Conservation (phyloP, 2,113 vertebrate species). For the Etheostoma spectabile region DNA sequence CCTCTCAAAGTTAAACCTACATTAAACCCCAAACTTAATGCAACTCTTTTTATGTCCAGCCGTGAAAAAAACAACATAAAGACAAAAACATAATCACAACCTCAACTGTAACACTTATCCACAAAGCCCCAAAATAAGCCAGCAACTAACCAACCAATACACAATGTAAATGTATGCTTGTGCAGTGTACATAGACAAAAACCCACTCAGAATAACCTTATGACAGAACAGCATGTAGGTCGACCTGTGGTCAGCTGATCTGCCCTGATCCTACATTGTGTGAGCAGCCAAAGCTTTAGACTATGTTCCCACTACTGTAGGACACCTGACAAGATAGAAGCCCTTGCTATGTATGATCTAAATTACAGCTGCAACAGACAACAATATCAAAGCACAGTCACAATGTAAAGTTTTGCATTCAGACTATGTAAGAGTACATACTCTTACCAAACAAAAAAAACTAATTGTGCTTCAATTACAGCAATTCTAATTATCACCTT, state of each 20-base stretch:
- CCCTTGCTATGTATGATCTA: neutral
- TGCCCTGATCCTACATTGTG: slow-evolving; percentile 64
- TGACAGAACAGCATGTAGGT: slow-evolving; percentile 74
- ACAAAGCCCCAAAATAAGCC: neutral
- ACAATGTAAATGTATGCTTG: neutral
- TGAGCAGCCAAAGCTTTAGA: slow-evolving; percentile 18
- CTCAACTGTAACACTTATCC: neutral
- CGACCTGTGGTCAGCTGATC: slow-evolving; percentile 79
- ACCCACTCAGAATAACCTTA: slow-evolving; percentile 41
- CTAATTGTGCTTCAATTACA: slow-evolving; percentile 6
- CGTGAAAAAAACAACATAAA: neutral
- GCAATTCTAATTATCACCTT: neutral
- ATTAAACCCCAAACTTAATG: neutral
- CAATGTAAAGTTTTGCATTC: neutral
- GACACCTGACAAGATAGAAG: neutral
- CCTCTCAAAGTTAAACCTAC: neutral
- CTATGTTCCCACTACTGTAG: slow-evolving; percentile 11
- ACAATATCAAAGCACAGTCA: neutral
- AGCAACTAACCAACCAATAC: neutral
- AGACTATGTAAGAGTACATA: neutral
- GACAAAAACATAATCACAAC: neutral
- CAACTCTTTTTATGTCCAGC: neutral
- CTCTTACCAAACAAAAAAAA: slow-evolving; percentile 17
- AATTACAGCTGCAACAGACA: neutral
- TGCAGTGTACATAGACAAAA: slow-evolving; percentile 16